Conservation (phyloP, 2,888 invertebrate species). For the Thymelicus sylvestris region DNA sequence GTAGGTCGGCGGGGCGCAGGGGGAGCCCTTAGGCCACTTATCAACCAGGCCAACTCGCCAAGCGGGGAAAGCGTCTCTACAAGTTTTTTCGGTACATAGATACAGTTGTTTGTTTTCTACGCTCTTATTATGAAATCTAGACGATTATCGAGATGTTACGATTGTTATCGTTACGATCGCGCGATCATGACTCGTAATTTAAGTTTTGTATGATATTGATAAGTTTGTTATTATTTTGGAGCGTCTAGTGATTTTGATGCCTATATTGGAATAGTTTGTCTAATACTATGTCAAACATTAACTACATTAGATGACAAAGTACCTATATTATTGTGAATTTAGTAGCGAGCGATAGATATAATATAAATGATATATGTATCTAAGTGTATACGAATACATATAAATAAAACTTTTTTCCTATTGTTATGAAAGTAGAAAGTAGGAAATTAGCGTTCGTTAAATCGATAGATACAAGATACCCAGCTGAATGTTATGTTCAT, state of each 20-base stretch:
- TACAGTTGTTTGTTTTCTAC: constrained; percentile 44
- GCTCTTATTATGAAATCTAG: constrained; percentile 26
- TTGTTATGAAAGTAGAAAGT: constrained; percentile 1
- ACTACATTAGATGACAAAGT: no score
- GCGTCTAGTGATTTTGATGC: not conserved
- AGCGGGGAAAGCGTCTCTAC: constrained; percentile 74
- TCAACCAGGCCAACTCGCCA: constrained; percentile 64
- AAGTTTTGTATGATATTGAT: not conserved
- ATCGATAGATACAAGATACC: no score
- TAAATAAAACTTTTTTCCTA: not conserved
- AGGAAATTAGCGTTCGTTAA: no score
- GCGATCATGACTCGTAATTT: not conserved
- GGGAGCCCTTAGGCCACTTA: constrained; percentile 83
- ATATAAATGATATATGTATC: no score
- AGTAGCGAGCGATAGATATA: no score
- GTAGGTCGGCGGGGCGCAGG: constrained; percentile 52
- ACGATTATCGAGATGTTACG: constrained; percentile 3
- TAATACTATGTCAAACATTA: no score
- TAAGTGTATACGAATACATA: no score
- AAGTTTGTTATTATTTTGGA: not conserved
- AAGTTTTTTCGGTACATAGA: constrained; percentile 57
- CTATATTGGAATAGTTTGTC: not conserved
- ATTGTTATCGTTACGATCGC: constrained; percentile 1
- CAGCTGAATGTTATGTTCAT: no score
- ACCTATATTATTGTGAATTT: no score